Conservation (phyloP, 2,797 vertebrate species). For the Thunnus albacares region DNA sequence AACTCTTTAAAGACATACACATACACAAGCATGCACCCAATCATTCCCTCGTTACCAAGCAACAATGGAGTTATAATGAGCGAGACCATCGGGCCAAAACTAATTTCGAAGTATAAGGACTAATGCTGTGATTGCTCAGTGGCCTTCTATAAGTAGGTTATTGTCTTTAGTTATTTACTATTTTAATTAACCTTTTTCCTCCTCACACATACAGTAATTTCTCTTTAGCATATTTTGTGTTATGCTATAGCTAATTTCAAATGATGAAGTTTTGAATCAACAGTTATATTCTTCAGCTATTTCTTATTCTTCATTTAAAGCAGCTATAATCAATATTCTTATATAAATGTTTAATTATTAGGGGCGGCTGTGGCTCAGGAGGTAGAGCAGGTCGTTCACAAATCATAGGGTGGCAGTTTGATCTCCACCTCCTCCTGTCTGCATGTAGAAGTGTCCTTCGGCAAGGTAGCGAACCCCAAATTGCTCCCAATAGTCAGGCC, state of each 20-base stretch:
- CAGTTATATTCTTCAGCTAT: background rate
- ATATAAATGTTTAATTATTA: background rate
- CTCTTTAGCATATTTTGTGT: constrained; percentile 38
- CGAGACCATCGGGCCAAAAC: constrained; percentile 65
- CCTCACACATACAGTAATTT: constrained; percentile 28
- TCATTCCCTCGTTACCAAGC: constrained; percentile 58
- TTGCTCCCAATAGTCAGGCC: background rate
- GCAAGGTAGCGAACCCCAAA: background rate
- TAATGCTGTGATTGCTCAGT: constrained; percentile 66
- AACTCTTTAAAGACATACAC: constrained; percentile 62
- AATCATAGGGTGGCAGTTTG: background rate
- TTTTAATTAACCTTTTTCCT: constrained; percentile 66
- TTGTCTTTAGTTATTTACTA: constrained; percentile 70
- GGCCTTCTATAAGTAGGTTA: constrained; percentile 65
- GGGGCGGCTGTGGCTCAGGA: background rate
- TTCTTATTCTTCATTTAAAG: constrained; percentile 6
- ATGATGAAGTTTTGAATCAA: background rate
- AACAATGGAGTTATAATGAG: constrained; percentile 76
- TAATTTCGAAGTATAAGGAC: constrained; percentile 71
- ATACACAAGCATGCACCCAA: constrained; percentile 45
- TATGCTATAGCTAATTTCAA: background rate
- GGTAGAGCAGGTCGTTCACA: too few relatives aligned
- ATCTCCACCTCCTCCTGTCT: background rate
- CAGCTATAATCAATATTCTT: background rate
- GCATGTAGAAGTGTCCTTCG: background rate